A percentile compares a stretch with the other conserved stretches of the same genome.
phyloP scores from a whole-genome alignment of 2,113 vertebrate genomes.

The Pollimyrus isidori region DNA sequence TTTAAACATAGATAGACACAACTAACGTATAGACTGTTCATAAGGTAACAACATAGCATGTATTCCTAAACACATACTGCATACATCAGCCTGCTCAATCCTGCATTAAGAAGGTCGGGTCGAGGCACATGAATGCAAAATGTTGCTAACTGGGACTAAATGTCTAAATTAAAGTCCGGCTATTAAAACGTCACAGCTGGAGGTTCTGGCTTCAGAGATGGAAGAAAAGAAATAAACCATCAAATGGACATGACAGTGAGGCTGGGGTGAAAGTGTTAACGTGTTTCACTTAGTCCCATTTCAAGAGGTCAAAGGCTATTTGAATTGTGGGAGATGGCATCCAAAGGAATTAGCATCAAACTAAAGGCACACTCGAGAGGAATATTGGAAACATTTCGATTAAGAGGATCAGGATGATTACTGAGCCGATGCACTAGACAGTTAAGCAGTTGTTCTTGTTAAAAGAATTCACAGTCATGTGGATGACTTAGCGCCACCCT shows the following conservation, averaged over 20 bases:
- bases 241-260: background rate
- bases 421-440: slow-evolving; percentile 10
- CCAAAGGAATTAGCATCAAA: slow-evolving; percentile 21
- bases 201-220: background rate
- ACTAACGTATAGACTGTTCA: background rate
- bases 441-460: slow-evolving; percentile 14
- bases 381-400: slow-evolving; percentile 6
- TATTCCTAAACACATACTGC: background rate
- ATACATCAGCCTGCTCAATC: background rate
- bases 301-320: background rate
- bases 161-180: background rate
- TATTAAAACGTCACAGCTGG: background rate
- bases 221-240: background rate
- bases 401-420: slow-evolving; percentile 13
- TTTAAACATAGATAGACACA: background rate
- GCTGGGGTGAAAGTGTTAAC: background rate
- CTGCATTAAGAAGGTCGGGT: background rate
- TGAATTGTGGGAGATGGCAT: slow-evolving; percentile 10
- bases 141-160: background rate
- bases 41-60: background rate
- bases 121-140: background rate
- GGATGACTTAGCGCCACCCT: background rate
- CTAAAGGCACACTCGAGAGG: background rate
- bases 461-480: background rate
- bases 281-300: background rate